Base-by-base conservation (phyloP, 2,888 invertebrate species). In the Cheilosia vulpina region DNA sequence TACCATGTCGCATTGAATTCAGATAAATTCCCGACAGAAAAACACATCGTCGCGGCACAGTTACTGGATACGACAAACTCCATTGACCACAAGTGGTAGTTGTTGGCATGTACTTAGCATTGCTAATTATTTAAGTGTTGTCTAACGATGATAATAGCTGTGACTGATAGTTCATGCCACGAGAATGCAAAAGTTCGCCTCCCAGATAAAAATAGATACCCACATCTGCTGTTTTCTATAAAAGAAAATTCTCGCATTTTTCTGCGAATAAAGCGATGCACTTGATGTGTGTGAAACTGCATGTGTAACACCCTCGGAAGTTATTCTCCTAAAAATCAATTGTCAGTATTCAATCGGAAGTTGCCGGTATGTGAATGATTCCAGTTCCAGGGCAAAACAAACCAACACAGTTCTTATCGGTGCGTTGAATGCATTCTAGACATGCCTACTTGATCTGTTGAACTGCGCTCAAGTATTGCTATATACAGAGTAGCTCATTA, bases 181-280 rank as follows among this genome's bases (percentile, higher is more conserved):
- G 24, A 52, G 73, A 68, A 69, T 58, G 53, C 50, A 52, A 57
- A 63, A 68, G n/a, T 24, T 50, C 2, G 47, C 55, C 72, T n/a
- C 41, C 43, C 13, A 5, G 72, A 78, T 69, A 84, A 65, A 84
- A 79, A 79, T 84, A 80, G 69, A 63, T 52, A 17, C n/a, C 11
- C 58, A 53, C 68, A 79, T 79, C 69, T 79, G 79, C 52, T 69
- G 73, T n/a, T 62, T 7, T 31, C 43, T 53, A 5, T 13, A 45
- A 58, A 3, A 24, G 38, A 21, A 15, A 45, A 45, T 21, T 27
- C 38, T 38, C 7, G n/a, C 13, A 52, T 13, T 19, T 21, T 5
- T 19, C 9, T 11, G 21, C 52, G 15, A 11, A 24, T 21, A 6
- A 17, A 38, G 21, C 47, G 24, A 38, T 24, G 31, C 69, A 34